Evolutionary conservation across 2,888 invertebrate species (phyloP), one percentile per base, ranked within the genome.

Genomic region (Anodontia alba): DNA sequence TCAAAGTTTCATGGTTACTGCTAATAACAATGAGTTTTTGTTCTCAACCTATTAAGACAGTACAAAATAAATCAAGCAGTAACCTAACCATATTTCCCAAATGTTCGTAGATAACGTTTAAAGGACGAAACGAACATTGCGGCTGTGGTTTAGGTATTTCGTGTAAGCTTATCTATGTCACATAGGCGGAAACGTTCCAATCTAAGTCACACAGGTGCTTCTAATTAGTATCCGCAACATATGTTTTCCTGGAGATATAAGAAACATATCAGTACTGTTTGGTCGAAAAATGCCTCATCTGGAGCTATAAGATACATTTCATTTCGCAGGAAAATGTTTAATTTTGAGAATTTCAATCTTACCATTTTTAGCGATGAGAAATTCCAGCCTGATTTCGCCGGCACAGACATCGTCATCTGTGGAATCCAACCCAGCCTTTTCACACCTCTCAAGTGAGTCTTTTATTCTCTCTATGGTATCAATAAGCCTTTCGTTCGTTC

Each of bases 391-490:
- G 2, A 54, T 69, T 15, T 70, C 26, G 0, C 73, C 82, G n/a
- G 70, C 57, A 54, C 66, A 73, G 10, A 82, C 42, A 15, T 82
- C 76, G 3, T 73, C 73, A 66, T 82, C 76, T 20, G 42, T 67
- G 15, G 68, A 54, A 10, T 69, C 54, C 17, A 79, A 57, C 51
- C 54, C 66, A 17, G 73, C 73, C 26, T 74, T 67, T 0, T 42
- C 68, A 26, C 78, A 79, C n/a, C 73, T 78, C 0, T 38, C 33
- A 8, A 78, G 54, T 15, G 5, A 26, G 0, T 33, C 26, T 33
- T 73, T 36, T 17, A 78, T 54, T 15, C 12, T 36, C 20, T 69
- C 33, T 0, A 78, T 51, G 49, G 29, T 49, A 2, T 62, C 29
- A 17, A 43, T 43, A 51, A 46, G 62, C 23, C 43, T 54, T 20